These are phyloP conservation scores for Centruroides sculpturatus DNA, from an alignment of 1,140 invertebrate genomes.

Conservation along the genomic window DNA sequence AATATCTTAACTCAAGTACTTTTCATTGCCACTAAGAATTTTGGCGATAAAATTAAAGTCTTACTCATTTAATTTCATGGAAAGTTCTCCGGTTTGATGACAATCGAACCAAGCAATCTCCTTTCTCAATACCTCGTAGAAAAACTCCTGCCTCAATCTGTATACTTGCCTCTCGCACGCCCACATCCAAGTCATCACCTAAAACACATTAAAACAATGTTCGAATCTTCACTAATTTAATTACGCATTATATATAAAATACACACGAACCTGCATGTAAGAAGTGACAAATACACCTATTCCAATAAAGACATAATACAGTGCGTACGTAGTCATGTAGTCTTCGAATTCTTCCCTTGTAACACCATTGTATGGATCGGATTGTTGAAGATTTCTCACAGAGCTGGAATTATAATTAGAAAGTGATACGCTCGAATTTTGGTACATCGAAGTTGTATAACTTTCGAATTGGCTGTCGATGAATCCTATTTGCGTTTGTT, in stretches of 20 bases:
- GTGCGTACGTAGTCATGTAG: constrained; percentile 5
- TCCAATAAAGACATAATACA: constrained; percentile 15
- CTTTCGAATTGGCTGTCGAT: background rate
- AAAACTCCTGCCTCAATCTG: constrained; percentile 25
- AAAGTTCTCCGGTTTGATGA: constrained; percentile 63
- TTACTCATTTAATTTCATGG: constrained; percentile 66
- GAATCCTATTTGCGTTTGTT: background rate
- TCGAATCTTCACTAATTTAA: background rate
- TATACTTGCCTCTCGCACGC: constrained; percentile 30
- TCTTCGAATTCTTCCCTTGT: constrained; percentile 4
- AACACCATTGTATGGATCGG: background rate
- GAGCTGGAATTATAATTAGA: no score
- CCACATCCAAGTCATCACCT: constrained; percentile 31
- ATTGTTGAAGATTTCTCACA: background rate
- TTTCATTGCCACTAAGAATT: background rate
- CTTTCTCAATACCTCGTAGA: constrained; percentile 37
- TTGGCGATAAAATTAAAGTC: constrained; percentile 19
- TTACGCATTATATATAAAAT: background rate
- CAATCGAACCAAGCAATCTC: constrained; percentile 71
- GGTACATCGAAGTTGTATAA: background rate
- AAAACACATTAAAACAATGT: background rate
- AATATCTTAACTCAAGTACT: background rate
- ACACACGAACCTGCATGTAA: constrained; percentile 3
- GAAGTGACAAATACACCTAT: constrained; percentile 12
- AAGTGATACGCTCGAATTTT: no score